A percentile compares a stretch with the other conserved stretches of the same genome.
Evolutionary conservation across 1,140 invertebrate genomes (phyloP).

Genomic region (Pseudomyrmex pallidus): DNA sequence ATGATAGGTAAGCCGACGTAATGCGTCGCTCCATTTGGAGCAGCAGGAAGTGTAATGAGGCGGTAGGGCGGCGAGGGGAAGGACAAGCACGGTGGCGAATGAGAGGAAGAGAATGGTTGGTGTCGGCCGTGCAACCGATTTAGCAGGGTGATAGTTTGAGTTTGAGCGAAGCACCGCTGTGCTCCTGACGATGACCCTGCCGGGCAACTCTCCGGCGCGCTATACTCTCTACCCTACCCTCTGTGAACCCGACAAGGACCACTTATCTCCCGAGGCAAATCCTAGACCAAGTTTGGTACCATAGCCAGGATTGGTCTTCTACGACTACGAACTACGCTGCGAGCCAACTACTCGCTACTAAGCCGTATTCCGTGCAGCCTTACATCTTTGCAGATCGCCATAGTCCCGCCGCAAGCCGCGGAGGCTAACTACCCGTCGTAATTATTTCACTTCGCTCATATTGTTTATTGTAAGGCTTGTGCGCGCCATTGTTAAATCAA

Average conservation of each 20-base stretch:
- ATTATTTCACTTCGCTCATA: conserved; percentile 19
- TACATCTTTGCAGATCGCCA: conserved; percentile 52
- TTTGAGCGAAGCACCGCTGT: conserved; percentile 61
- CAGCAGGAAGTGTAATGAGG: conserved; percentile 78
- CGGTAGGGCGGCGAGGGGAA: background rate
- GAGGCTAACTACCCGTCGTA: conserved; percentile 1
- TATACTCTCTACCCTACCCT: conserved; percentile 15
- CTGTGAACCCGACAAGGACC: conserved; percentile 64
- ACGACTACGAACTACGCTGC: conserved; percentile 46
- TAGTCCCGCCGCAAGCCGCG: conserved; percentile 19
- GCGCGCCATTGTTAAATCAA: background rate
- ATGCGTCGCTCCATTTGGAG: conserved; percentile 77
- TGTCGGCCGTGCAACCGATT: conserved; percentile 63
- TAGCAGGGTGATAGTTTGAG: conserved; percentile 63
- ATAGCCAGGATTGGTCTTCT: conserved; percentile 61
- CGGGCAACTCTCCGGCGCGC: conserved; percentile 53
- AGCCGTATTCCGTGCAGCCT: conserved; percentile 31
- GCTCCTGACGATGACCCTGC: conserved; percentile 67
- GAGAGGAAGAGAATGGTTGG: conserved; percentile 24
- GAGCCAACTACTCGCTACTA: conserved; percentile 31
- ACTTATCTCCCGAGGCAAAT: conserved; percentile 72
- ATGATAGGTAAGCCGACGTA: conserved; percentile 76
- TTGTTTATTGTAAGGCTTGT: background rate
- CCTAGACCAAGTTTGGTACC: conserved; percentile 60
- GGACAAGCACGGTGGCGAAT: conserved; percentile 43